phyloP scores from a whole-genome alignment of 2,113 vertebrate species.

The Asarcornis scutulata region DNA sequence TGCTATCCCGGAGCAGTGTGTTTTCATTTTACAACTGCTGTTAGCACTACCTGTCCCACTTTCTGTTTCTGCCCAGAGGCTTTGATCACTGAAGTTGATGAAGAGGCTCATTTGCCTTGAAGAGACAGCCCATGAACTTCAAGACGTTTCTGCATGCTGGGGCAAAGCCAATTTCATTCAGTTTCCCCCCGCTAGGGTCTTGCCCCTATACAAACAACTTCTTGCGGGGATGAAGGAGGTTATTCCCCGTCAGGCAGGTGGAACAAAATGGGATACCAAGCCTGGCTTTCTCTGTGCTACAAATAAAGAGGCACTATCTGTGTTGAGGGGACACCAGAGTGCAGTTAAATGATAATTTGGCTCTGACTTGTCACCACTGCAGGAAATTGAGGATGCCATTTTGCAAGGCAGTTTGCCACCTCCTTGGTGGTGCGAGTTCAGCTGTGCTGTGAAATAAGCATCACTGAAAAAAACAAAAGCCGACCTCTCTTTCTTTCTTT shows the following conservation, averaged over 20 bases:
- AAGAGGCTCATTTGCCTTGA: neutral
- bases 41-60: neutral
- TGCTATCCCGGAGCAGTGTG: neutral
- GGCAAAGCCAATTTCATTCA: neutral
- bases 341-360: neutral
- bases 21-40: neutral
- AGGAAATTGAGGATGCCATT: neutral
- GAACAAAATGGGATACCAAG: neutral
- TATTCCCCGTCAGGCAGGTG: neutral
- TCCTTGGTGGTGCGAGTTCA: neutral
- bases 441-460: conserved; percentile 16
- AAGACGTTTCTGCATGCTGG: neutral
- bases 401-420: conserved; percentile 23
- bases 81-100: neutral
- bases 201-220: neutral
- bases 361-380: neutral
- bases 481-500: neutral
- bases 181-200: neutral
- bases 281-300: neutral
- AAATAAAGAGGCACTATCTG: neutral
- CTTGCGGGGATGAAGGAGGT: neutral
- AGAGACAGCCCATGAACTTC: neutral
- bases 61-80: neutral
- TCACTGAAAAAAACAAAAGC: neutral
- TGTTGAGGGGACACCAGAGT: neutral